Percentiles rank a stretch among this genome's conserved stretches.
Conservation (phyloP, 2,888 invertebrate genomes). For the Trachelus stipa region DNA sequence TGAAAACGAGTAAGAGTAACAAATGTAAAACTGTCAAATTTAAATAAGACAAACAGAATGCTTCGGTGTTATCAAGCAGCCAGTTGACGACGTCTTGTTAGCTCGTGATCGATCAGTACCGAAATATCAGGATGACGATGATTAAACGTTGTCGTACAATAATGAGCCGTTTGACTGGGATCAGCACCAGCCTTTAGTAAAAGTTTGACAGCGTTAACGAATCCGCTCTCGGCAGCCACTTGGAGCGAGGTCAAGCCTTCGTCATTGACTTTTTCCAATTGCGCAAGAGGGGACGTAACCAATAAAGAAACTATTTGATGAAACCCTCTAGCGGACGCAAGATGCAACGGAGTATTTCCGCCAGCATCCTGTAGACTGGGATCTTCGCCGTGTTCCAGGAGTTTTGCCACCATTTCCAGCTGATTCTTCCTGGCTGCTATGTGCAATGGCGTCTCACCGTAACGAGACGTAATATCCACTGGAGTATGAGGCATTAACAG, state of each 20-base stretch:
- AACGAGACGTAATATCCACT: constrained; percentile 49
- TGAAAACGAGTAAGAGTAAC: constrained; percentile 19
- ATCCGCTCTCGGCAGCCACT: constrained; percentile 64
- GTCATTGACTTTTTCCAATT: constrained; percentile 57
- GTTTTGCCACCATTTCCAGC: constrained; percentile 45
- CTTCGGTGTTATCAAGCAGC: constrained; percentile 40
- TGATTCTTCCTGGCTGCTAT: constrained; percentile 60
- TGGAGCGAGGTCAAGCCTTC: constrained; percentile 60
- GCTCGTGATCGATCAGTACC: constrained; percentile 47
- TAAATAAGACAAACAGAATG: neutral
- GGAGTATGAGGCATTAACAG: constrained; percentile 46
- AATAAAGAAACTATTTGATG: constrained; percentile 57
- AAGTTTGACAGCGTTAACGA: constrained; percentile 54
- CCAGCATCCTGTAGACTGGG: constrained; percentile 56
- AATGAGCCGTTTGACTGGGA: constrained; percentile 42
- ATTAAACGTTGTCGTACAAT: constrained; percentile 41
- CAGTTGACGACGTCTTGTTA: constrained; percentile 53
- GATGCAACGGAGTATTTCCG: constrained; percentile 63
- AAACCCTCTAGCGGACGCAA: constrained; percentile 63
- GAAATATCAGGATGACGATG: constrained; percentile 53
- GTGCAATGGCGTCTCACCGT: constrained; percentile 62
- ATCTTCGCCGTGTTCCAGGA: constrained; percentile 54
- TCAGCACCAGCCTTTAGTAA: constrained; percentile 53
- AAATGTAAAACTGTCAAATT: constrained; percentile 9
- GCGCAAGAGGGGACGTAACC: constrained; percentile 54